Evolutionary conservation across 2,888 invertebrate genomes (phyloP).

Genomic region (Ganaspis brasiliensis): DNA sequence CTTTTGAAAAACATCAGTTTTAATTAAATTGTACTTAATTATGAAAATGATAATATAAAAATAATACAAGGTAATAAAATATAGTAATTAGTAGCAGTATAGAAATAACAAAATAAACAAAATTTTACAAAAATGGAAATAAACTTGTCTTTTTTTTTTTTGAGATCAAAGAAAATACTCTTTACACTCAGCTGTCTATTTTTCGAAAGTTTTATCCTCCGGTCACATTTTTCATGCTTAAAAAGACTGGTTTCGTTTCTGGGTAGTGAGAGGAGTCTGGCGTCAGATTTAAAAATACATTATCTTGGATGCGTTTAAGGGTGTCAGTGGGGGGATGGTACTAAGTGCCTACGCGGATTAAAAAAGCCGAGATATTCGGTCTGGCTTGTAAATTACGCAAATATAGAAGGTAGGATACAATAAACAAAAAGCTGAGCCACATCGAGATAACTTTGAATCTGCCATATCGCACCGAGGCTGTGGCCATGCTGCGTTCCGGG

Average conservation of each 20-base stretch:
- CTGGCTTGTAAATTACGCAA: constrained; percentile 56
- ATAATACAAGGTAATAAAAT: too few species aligned
- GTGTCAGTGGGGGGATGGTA: not conserved
- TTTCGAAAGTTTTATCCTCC: not conserved
- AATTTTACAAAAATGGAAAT: too few species aligned
- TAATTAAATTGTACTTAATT: too few species aligned
- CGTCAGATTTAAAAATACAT: constrained; percentile 42
- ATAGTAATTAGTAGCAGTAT: too few species aligned
- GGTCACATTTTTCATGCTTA: constrained; percentile 30
- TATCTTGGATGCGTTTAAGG: constrained; percentile 22
- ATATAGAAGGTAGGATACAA: constrained; percentile 45
- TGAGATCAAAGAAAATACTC: too few species aligned
- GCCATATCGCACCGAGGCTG: constrained; percentile 51
- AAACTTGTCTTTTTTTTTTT: too few species aligned
- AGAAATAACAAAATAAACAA: too few species aligned
- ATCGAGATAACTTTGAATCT: constrained; percentile 49
- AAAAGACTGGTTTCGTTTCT: constrained; percentile 38
- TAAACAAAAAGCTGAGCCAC: constrained; percentile 46
- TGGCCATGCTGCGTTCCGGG: constrained; percentile 68
- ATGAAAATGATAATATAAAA: too few species aligned
- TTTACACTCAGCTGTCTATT: not conserved
- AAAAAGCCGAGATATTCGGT: constrained; percentile 49
- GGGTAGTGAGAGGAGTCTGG: constrained; percentile 17
- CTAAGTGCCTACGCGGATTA: constrained; percentile 33
- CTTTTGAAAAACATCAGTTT: too few species aligned